Percentiles rank a stretch among this genome's conserved stretches.
Conservation (phyloP, 2,113 vertebrate species). For the Calidris pygmaea region DNA sequence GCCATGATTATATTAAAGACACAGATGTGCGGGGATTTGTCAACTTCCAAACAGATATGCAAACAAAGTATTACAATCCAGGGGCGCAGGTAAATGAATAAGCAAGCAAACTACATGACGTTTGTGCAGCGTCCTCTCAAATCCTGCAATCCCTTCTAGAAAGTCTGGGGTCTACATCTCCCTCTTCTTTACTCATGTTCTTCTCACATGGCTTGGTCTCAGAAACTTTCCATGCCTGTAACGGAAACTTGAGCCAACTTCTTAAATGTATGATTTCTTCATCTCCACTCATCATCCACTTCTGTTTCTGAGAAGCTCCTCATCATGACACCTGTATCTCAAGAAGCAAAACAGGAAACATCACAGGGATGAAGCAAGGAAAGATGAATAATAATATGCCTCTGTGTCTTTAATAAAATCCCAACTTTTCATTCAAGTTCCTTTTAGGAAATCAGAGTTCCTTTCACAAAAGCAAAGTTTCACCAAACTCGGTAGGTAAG, state of each 20-base stretch:
- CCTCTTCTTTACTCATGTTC: constrained; percentile 72
- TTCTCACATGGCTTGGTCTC: constrained; percentile 65
- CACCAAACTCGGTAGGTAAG: not conserved
- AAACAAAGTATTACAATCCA: constrained; percentile 47
- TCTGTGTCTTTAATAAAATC: constrained; percentile 70
- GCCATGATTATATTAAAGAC: constrained; percentile 55
- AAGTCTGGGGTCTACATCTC: constrained; percentile 65
- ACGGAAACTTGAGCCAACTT: constrained; percentile 70
- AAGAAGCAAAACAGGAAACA: constrained; percentile 75
- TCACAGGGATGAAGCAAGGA: constrained; percentile 70
- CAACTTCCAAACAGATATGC: constrained; percentile 43
- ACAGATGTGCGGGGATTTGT: constrained; percentile 44
- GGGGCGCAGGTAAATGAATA: constrained; percentile 27
- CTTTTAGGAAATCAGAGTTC: constrained; percentile 48
- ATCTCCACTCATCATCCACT: constrained; percentile 71
- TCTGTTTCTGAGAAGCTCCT: constrained; percentile 69
- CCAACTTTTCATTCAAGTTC: constrained; percentile 56
- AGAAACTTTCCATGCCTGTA: constrained; percentile 68
- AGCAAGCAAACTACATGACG: constrained; percentile 39
- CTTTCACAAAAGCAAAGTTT: not conserved
- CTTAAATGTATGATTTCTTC: constrained; percentile 71
- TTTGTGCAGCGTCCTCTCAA: constrained; percentile 57
- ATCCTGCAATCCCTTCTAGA: constrained; percentile 70
- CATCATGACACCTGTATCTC: constrained; percentile 74
- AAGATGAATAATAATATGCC: constrained; percentile 60